Evolutionary conservation across 2,113 vertebrate species (phyloP).

Genomic region (Aegithalos caudatus): DNA sequence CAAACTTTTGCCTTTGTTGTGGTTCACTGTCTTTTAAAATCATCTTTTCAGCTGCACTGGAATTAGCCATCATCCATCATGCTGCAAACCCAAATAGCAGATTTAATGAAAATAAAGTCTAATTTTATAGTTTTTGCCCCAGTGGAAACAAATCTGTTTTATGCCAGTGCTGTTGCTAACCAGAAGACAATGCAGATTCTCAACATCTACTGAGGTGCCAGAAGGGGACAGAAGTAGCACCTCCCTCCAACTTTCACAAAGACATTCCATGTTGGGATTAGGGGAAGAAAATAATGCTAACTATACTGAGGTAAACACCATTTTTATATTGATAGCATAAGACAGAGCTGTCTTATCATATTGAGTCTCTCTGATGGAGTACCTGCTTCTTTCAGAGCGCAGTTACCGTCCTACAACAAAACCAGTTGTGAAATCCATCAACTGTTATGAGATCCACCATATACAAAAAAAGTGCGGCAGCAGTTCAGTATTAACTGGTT

Average conservation of each 20-base stretch:
- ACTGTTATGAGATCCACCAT: background rate
- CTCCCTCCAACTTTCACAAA: background rate
- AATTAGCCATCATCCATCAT: background rate
- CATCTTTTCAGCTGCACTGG: background rate
- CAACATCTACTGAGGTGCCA: background rate
- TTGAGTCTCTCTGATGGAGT: background rate
- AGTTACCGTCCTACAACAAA: background rate
- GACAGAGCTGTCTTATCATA: background rate
- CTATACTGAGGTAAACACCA: background rate
- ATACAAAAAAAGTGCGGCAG: background rate
- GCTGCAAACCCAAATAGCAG: background rate
- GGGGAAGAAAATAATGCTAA: background rate
- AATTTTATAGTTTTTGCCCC: background rate
- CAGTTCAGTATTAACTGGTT: conserved; percentile 33
- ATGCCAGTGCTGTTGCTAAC: background rate
- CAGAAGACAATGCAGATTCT: background rate
- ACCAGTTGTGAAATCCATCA: conserved; percentile 41
- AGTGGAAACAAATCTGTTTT: background rate
- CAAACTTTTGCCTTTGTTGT: background rate
- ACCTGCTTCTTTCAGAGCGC: background rate
- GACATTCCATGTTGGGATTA: fast-evolving
- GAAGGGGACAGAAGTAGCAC: background rate
- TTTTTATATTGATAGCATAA: background rate
- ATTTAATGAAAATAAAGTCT: background rate
- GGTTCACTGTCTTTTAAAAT: background rate